Conservation (phyloP, 2,797 vertebrate genomes). For the Chaunax sp. region DNA sequence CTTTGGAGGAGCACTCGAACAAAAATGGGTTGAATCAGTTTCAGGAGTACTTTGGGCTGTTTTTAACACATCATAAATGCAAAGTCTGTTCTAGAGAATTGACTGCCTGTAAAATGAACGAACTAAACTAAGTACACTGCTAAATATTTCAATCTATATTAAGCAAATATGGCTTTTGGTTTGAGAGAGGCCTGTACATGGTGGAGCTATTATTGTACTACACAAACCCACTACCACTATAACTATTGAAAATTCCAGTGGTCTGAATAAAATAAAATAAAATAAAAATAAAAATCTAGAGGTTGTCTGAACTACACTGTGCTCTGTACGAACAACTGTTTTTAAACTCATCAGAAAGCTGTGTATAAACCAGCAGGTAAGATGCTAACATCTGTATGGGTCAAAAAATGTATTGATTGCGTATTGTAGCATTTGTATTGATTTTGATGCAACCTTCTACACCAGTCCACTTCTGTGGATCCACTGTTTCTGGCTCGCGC, state of each 20-base stretch:
- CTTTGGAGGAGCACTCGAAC: conserved; percentile 2
- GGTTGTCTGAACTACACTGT: neutral
- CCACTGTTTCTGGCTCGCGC: no score
- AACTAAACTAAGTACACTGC: neutral
- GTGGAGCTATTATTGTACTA: neutral
- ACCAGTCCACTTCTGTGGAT: no score
- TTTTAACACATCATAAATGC: neutral
- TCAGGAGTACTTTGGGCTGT: neutral
- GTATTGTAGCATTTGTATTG: no score
- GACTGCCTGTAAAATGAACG: neutral
- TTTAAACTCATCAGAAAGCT: neutral
- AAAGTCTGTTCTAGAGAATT: neutral
- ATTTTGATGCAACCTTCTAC: no score
- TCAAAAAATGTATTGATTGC: neutral
- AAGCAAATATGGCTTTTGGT: conserved; percentile 4
- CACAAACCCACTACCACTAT: neutral
- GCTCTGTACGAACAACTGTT: neutral
- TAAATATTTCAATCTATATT: neutral
- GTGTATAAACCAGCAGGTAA: conserved; percentile 6
- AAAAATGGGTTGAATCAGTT: neutral
- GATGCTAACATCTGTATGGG: conserved; percentile 10
- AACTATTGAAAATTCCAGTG: neutral
- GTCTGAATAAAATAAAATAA: conserved; percentile 1
- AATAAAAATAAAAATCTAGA: neutral
- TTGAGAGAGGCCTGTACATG: neutral